Base-by-base conservation (phyloP, 2,888 invertebrate genomes). In the Phymatocera aterrima region DNA sequence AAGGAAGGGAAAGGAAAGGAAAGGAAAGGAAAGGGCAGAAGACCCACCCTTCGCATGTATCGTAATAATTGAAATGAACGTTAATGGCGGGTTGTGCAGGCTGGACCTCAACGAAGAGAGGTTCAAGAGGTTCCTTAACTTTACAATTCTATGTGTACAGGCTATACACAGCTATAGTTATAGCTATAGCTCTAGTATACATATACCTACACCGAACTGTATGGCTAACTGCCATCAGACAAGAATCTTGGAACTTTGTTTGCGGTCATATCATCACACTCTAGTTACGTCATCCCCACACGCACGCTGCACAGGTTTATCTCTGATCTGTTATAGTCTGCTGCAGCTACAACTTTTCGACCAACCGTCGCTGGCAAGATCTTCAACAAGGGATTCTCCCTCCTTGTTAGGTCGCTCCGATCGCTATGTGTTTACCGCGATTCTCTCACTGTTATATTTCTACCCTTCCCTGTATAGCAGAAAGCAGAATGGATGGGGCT, bases 41-140 rank as follows among this genome's bases (percentile, higher is more conserved):
- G 28, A 74, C 78, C 78, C 78, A 72, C 72, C 81, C 78, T 70
- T 46, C 68, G 78, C 34, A 15, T 78, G 78, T 80, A 77, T 80
- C 77, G 80, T 77, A 75, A 77, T 80, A 82, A 82, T 82, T 81
- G 82, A 80, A 82, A 82, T 80, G 78, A 80, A 81, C 80, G 81
- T 75, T 81, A 81, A 81, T 81, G 68, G 70, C 48, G 81, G 68
- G 68, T 68, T 46, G n/a, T n/a, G 60, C 37, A n/a, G 64, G 18
- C 37, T 6, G 64, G 64, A 64, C 64, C 64, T 64, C 64, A 21
- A n/a, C 68, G 46, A 68, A 21, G 24, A 68, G 68, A n/a, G 6
- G 6, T 15, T 15, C 54, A 2, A 12, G 6, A 8, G n/a, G 54
- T 10, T 37, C 43, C 68, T 68, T 24, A 28, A 40, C n/a, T n/a